Evolutionary conservation across 2,888 invertebrate genomes (phyloP).

Genomic region (Torymus aiolomorphi): DNA sequence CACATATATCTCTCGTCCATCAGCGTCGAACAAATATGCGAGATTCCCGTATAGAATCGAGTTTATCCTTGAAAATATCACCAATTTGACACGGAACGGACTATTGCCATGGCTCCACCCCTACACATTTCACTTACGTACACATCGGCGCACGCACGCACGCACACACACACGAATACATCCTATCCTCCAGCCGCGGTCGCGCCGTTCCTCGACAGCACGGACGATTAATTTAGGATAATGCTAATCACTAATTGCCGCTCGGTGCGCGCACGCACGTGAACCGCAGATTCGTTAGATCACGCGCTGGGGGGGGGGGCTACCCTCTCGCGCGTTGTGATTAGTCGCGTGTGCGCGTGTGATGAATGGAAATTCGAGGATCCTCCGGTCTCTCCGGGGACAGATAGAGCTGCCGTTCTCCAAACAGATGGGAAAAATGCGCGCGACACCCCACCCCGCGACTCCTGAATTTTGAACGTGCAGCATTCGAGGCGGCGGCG

Average conservation of each 20-base stretch:
- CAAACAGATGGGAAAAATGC: too few relatives aligned
- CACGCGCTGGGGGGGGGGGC: background rate
- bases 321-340: slow-evolving; percentile 31
- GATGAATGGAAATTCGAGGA: slow-evolving; percentile 51
- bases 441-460: too few relatives aligned
- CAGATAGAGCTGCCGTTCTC: too few relatives aligned
- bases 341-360: slow-evolving; percentile 49
- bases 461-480: too few relatives aligned
- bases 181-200: too few relatives aligned
- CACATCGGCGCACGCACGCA: too few relatives aligned
- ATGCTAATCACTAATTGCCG: slow-evolving; percentile 72
- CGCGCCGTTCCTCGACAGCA: slow-evolving; percentile 24
- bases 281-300: slow-evolving; percentile 54
- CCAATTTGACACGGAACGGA: slow-evolving; percentile 36
- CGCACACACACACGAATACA: background rate
- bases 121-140: slow-evolving; percentile 39
- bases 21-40: too few relatives aligned
- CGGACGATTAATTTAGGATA: slow-evolving; percentile 72
- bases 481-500: too few relatives aligned
- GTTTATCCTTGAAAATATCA: slow-evolving; percentile 29
- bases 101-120: slow-evolving; percentile 5
- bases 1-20: too few relatives aligned
- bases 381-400: background rate
- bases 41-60: too few relatives aligned
- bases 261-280: slow-evolving; percentile 40